These are phyloP conservation scores for Mallotus villosus DNA, from an alignment of 2,797 vertebrate species.

Conservation along the genomic window DNA sequence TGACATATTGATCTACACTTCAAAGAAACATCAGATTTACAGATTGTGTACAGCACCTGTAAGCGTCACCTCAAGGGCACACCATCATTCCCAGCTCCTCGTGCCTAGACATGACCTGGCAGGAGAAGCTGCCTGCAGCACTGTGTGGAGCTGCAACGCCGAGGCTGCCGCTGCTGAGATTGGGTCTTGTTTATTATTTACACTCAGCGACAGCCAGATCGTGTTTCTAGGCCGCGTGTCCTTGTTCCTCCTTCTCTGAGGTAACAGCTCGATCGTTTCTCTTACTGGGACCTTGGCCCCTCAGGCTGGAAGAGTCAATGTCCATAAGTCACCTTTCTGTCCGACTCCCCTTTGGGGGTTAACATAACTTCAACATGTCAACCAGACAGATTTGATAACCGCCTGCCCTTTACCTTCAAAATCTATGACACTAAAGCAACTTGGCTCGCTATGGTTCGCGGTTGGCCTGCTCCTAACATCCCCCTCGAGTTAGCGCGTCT, in stretches of 20 bases:
- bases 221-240: slow-evolving; percentile 67
- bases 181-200: slow-evolving; percentile 77
- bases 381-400: slow-evolving; percentile 5
- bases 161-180: slow-evolving; percentile 32
- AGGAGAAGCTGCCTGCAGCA: slow-evolving; percentile 14
- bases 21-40: slow-evolving; percentile 36
- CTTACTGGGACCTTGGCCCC: slow-evolving; percentile 37
- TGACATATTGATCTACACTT: slow-evolving; percentile 33
- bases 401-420: slow-evolving; percentile 11
- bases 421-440: slow-evolving; percentile 2
- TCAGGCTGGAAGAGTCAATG: slow-evolving; percentile 24
- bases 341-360: slow-evolving; percentile 26
- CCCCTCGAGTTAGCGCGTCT: slow-evolving; percentile 20
- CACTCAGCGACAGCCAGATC: slow-evolving; percentile 65
- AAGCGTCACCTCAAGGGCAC: slow-evolving; percentile 45
- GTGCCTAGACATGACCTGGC: slow-evolving; percentile 34
- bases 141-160: slow-evolving; percentile 14
- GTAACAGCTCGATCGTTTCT: slow-evolving; percentile 52
- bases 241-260: slow-evolving; percentile 53
- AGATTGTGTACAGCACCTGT: slow-evolving; percentile 24
- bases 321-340: slow-evolving; percentile 20
- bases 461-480: slow-evolving; percentile 9
- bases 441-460: not conserved
- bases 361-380: slow-evolving; percentile 16
- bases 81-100: slow-evolving; percentile 42